Conservation (phyloP, 2,797 vertebrate species). For the Choloepus didactylus region DNA sequence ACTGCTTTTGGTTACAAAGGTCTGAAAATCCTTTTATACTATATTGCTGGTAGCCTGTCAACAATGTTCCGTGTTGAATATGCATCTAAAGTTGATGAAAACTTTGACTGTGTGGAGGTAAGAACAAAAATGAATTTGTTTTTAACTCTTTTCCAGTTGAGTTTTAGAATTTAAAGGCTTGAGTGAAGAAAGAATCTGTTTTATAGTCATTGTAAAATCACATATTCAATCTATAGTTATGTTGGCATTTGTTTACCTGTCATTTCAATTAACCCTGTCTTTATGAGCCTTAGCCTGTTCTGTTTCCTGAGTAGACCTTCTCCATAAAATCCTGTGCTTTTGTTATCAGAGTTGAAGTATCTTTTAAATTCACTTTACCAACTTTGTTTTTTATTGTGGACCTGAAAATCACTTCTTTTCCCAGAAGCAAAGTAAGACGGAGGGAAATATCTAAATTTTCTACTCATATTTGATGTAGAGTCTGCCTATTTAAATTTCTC, state of each 20-base stretch:
- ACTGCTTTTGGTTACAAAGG: slow-evolving; percentile 99
- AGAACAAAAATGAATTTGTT: slow-evolving; percentile 79
- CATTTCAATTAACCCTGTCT: slow-evolving; percentile 12
- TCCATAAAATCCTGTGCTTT: slow-evolving; percentile 39
- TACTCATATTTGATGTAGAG: slow-evolving; percentile 45
- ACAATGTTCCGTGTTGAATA: slow-evolving; percentile 97
- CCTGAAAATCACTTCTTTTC: slow-evolving; percentile 48
- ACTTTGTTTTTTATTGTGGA: slow-evolving; percentile 49
- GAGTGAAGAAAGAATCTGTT: neutral
- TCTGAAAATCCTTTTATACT: slow-evolving; percentile 95
- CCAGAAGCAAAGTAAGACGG: neutral
- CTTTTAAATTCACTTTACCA: neutral
- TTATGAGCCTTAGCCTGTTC: neutral
- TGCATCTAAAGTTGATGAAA: slow-evolving; percentile 95
- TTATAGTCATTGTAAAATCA: slow-evolving; percentile 41
- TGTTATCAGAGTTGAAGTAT: slow-evolving; percentile 38
- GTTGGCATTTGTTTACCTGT: neutral
- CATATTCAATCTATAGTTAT: slow-evolving; percentile 5
- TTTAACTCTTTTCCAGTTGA: slow-evolving; percentile 60
- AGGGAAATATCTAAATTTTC: slow-evolving; percentile 45
- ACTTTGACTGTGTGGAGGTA: slow-evolving; percentile 98
- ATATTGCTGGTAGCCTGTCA: slow-evolving; percentile 95
- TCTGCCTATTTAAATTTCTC: slow-evolving; percentile 14
- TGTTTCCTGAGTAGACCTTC: slow-evolving; percentile 49
- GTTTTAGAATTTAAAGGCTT: slow-evolving; percentile 62